Evolutionary conservation across 2,113 vertebrate species (phyloP).

Genomic region (Macaca nemestrina): DNA sequence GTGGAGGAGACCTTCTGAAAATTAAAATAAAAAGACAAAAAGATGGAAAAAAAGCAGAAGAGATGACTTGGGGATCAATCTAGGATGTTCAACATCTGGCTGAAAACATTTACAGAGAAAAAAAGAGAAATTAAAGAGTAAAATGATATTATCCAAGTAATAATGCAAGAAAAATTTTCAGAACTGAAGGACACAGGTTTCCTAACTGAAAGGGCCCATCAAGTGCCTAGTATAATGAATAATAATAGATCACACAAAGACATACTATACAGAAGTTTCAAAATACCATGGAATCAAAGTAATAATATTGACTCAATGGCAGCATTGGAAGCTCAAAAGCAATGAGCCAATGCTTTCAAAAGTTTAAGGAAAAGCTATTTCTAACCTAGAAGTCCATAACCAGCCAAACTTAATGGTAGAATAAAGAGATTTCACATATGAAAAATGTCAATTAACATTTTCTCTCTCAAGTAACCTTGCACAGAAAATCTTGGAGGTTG

Average conservation of each 20-base stretch:
- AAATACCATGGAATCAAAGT: neutral
- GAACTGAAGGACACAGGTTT: neutral
- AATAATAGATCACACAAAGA: constrained; percentile 21
- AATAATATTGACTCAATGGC: neutral
- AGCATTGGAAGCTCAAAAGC: neutral
- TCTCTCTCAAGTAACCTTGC: neutral
- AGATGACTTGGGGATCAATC: neutral
- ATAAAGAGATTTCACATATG: neutral
- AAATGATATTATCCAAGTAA: constrained; percentile 43
- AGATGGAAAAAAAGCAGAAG: neutral
- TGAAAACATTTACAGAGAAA: constrained; percentile 13
- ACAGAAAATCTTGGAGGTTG: neutral
- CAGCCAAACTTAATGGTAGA: neutral
- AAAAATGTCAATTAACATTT: neutral
- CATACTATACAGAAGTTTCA: constrained; percentile 30
- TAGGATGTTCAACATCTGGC: neutral
- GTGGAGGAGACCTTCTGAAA: neutral
- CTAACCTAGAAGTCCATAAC: neutral
- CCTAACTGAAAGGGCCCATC: neutral
- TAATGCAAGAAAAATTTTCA: neutral
- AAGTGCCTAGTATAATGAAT: neutral
- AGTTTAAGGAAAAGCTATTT: neutral
- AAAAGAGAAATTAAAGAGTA: neutral
- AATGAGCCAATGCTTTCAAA: neutral
- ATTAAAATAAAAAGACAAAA: neutral